Conservation (phyloP, 2,888 invertebrate genomes). For the Hemaris fuciformis region DNA sequence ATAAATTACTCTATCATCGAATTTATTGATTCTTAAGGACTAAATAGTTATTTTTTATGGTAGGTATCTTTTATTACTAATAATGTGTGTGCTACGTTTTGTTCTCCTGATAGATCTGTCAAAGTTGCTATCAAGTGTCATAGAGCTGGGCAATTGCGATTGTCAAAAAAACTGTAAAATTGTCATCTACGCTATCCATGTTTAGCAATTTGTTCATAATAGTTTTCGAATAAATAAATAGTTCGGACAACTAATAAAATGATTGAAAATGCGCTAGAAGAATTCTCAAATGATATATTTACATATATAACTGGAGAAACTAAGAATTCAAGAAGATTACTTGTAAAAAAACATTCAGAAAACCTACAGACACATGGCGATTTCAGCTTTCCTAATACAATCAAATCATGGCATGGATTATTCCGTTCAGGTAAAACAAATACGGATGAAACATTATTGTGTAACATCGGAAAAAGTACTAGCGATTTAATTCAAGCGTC, state of each 20-base stretch:
- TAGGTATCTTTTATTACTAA: no score
- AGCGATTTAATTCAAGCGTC: constrained; percentile 64
- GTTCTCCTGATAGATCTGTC: no score
- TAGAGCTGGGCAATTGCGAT: no score
- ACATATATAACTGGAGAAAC: constrained; percentile 40
- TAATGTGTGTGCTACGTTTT: no score
- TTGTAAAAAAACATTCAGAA: constrained; percentile 82
- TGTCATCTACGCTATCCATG: no score
- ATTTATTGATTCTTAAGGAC: no score
- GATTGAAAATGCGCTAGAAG: constrained; percentile 46
- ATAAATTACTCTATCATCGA: no score
- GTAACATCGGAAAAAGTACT: constrained; percentile 50
- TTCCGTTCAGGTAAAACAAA: constrained; percentile 27
- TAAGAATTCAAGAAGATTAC: constrained; percentile 37
- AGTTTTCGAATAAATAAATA: background rate
- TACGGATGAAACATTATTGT: constrained; percentile 39
- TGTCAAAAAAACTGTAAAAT: background rate
- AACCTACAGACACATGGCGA: constrained; percentile 82
- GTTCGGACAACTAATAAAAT: constrained; percentile 27
- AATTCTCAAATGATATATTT: constrained; percentile 45
- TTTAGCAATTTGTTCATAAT: background rate
- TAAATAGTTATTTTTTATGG: no score
- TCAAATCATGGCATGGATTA: constrained; percentile 80
- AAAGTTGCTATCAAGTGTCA: background rate
- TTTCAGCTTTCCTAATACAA: constrained; percentile 82